Conservation (phyloP, 1,140 invertebrate genomes). For the Bombus haemorrhoidalis region DNA sequence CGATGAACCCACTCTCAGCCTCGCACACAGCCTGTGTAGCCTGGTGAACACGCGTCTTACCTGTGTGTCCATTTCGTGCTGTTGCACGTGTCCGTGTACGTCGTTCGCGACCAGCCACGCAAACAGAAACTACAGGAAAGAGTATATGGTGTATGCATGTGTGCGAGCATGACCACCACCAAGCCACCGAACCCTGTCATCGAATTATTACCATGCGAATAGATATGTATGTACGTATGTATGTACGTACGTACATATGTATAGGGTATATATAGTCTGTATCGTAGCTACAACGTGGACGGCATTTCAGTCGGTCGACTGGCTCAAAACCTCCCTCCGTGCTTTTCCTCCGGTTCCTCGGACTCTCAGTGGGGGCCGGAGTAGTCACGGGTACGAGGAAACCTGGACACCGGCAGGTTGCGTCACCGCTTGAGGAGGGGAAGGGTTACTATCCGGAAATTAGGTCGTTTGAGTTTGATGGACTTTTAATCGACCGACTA, state of each 20-base stretch:
- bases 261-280: background rate
- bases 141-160: background rate
- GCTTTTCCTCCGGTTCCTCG: background rate
- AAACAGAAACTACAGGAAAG: background rate
- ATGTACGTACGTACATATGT: background rate
- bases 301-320: constrained; percentile 13
- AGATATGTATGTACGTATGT: constrained; percentile 3
- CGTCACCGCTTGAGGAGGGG: constrained; percentile 60
- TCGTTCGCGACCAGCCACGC: constrained; percentile 13
- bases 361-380: background rate
- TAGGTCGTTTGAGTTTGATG: constrained; percentile 61
- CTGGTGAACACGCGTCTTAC: constrained; percentile 33
- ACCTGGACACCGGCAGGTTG: constrained; percentile 41
- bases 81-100: constrained; percentile 32
- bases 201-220: constrained; percentile 59
- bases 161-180: background rate
- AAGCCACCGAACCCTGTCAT: constrained; percentile 29
- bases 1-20: constrained; percentile 81
- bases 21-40: constrained; percentile 59
- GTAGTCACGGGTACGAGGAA: background rate
- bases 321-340: background rate
- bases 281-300: constrained; percentile 11
- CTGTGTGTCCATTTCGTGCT: constrained; percentile 36
- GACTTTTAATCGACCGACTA: constrained; percentile 15
- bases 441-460: constrained; percentile 65